These are phyloP conservation scores for Eupithecia centaureata DNA, from an alignment of 2,888 invertebrate genomes.

Conservation along the genomic window DNA sequence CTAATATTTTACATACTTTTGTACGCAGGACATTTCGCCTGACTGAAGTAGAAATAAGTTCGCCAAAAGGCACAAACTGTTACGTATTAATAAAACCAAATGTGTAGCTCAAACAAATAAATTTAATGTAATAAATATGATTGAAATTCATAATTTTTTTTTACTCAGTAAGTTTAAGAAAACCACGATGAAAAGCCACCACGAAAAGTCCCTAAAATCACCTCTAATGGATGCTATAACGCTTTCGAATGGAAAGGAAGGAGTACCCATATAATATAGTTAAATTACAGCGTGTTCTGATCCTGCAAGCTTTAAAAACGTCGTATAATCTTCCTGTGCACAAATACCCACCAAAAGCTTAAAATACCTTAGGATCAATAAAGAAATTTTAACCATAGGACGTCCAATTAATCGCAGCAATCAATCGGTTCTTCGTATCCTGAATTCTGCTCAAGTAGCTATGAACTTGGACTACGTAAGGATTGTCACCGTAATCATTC, in stretches of 20 bases:
- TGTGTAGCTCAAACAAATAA: slow-evolving; percentile 69
- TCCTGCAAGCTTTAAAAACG: background rate
- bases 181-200: background rate
- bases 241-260: background rate
- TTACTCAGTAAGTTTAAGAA: slow-evolving; percentile 8
- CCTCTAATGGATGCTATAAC: background rate
- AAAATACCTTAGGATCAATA: background rate
- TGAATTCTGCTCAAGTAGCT: slow-evolving; percentile 61
- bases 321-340: background rate
- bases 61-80: slow-evolving; percentile 60
- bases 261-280: background rate
- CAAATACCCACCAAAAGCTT: background rate
- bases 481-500: slow-evolving; percentile 65
- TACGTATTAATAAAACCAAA: slow-evolving; percentile 66
- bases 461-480: slow-evolving; percentile 63
- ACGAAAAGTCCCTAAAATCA: background rate
- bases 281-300: background rate
- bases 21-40: slow-evolving; percentile 5
- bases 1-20: background rate
- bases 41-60: slow-evolving; percentile 64
- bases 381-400: slow-evolving; percentile 49
- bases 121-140: slow-evolving; percentile 62
- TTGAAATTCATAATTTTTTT: slow-evolving; percentile 32
- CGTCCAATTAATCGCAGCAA: slow-evolving; percentile 65
- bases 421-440: slow-evolving; percentile 57